Evolutionary conservation across 2,888 invertebrate species (phyloP).

Genomic region (Parelbella ahira): DNA sequence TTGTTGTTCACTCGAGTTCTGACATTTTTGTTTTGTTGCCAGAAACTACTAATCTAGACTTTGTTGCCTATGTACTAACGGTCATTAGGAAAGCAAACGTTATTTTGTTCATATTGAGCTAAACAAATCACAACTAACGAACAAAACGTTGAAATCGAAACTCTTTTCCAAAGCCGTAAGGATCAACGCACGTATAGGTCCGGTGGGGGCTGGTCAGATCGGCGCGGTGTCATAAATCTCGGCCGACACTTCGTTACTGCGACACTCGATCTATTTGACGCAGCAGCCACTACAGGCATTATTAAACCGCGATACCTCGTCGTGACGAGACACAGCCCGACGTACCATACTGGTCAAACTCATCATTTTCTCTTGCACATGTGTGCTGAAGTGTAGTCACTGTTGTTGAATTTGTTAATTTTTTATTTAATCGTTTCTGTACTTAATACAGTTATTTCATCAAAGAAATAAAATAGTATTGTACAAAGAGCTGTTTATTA

Average conservation of each 20-base stretch:
- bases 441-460: no score
- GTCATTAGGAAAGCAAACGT: slow-evolving; percentile 7
- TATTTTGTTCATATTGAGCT: background rate
- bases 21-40: background rate
- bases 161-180: slow-evolving; percentile 14
- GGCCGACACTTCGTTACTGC: slow-evolving; percentile 22
- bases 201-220: slow-evolving; percentile 15
- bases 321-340: no score
- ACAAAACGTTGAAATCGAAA: background rate
- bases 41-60: background rate
- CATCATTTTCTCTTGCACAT: no score
- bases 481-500: no score
- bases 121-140: slow-evolving; percentile 5
- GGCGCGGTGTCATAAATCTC: slow-evolving; percentile 18
- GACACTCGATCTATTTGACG: slow-evolving; percentile 24
- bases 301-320: slow-evolving; percentile 19
- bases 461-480: no score
- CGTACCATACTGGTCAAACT: no score
- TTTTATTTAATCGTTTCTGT: no score
- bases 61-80: background rate
- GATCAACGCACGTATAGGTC: background rate
- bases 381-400: no score
- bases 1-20: slow-evolving; percentile 14
- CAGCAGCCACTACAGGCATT: slow-evolving; percentile 6
- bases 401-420: no score